Percentiles rank a stretch among this genome's conserved stretches.
Evolutionary conservation across 1,140 invertebrate genomes (phyloP).

Genomic region (Acarapis woodi): DNA sequence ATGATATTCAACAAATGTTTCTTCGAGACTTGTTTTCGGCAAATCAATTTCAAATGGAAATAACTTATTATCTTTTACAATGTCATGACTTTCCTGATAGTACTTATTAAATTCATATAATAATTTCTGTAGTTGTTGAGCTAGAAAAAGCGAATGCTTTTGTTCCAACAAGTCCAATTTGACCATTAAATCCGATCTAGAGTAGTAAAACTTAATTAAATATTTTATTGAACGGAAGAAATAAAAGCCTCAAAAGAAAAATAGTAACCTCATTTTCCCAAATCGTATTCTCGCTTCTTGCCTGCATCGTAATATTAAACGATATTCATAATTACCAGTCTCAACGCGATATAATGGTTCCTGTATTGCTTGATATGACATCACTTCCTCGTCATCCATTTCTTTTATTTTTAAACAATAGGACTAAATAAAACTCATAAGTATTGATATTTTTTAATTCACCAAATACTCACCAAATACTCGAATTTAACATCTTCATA

Average conservation of each 20-base stretch:
- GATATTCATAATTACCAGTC: conserved; percentile 95
- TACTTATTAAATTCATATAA: conserved; percentile 48
- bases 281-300: conserved; percentile 72
- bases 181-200: conserved; percentile 74
- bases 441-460: background rate
- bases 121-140: conserved; percentile 45
- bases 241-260: conserved; percentile 87
- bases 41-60: conserved; percentile 93
- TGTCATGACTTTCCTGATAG: conserved; percentile 24
- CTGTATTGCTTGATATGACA: conserved; percentile 59
- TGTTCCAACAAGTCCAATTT: conserved; percentile 90
- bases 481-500: conserved; percentile 95
- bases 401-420: conserved; percentile 83
- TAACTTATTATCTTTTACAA: conserved; percentile 37
- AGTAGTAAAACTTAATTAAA: conserved; percentile 59
- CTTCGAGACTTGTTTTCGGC: too few species aligned
- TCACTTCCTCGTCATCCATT: conserved; percentile 96
- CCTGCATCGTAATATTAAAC: conserved; percentile 64
- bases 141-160: conserved; percentile 85
- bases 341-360: conserved; percentile 89
- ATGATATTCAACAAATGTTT: too few species aligned
- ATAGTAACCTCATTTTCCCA: conserved; percentile 64
- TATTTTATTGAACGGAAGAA: too few species aligned
- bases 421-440: conserved; percentile 23
- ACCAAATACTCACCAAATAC: conserved; percentile 43